Evolutionary conservation across 2,888 invertebrate genomes (phyloP), one percentile per base, ranked within the genome.

Genomic region (Sphaerophoria taeniata): DNA sequence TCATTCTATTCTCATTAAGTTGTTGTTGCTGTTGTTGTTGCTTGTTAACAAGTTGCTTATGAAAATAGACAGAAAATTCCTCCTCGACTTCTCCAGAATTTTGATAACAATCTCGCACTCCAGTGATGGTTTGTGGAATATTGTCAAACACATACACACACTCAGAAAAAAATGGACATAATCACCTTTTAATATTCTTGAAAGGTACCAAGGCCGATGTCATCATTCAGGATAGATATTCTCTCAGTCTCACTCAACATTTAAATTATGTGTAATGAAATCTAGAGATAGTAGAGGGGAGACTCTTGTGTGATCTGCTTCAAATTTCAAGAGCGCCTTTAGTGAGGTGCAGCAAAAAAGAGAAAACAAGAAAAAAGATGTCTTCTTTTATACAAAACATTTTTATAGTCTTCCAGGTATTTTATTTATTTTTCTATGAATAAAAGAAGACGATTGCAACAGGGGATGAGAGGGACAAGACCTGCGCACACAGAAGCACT

Each of bases 161-260:
- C 56, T 60, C 36, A 45, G 12, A 14, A 63, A 24, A 65, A 39
- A 24, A 24, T 24, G 24, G 43, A 43, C 14, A 45, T 79, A 80
- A 84, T 84, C 67, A 84, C 56, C 67, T 75, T 84, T 84, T 84
- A 80, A 79, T 84, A 84, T 84, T 84, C 84, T 56, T 33, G 33
- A 60, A 72, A 72, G 65, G 81, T 76, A 12, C 45, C 45, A 51
- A 65, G 58, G 47, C 72, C 72, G 51, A 36, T 61, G 43, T 58
- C 67, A 79, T 16, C 24, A 78, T 51, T 49, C 61, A 43, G 16
- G 58, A 11, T 53, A 16, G 65, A 43, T 12, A 3, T 43, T 6
- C 12, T 43, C 9, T 43, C 2, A 9, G 43, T 43, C 9, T 43
- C 12, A 9, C 6, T 43, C 43, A 11, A 3, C 43, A 4, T 67